Conservation (phyloP, 2,888 invertebrate species). For the Melanostoma mellinum region DNA sequence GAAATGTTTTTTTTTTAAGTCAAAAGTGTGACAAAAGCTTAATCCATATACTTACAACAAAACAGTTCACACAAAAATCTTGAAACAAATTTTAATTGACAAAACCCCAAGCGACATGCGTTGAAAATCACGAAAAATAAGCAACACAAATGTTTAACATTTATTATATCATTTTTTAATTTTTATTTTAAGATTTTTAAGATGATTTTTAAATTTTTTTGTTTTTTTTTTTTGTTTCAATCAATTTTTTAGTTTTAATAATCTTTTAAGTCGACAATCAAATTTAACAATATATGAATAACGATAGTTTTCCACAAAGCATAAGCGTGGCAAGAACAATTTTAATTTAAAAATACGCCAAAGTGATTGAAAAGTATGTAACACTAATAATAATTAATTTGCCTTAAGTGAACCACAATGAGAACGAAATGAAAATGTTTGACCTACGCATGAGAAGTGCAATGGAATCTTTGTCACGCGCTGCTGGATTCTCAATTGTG, state of each 20-base stretch:
- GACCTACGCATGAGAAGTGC: conserved; percentile 1
- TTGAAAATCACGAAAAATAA: conserved; percentile 29
- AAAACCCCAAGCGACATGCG: conserved; percentile 21
- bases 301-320: conserved; percentile 36
- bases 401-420: background rate
- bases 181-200: conserved; percentile 40
- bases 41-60: too few relatives aligned
- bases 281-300: background rate
- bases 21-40: too few relatives aligned
- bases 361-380: conserved; percentile 10
- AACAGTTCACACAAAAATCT: too few relatives aligned
- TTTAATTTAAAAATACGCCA: conserved; percentile 10
- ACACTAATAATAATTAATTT: background rate
- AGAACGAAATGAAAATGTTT: conserved; percentile 13
- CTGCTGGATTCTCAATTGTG: background rate
- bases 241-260: conserved; percentile 11
- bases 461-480: background rate
- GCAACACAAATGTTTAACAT: conserved; percentile 57
- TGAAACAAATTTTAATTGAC: background rate
- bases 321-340: conserved; percentile 54
- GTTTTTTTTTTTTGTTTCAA: conserved; percentile 11
- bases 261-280: conserved; percentile 27
- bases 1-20: too few relatives aligned
- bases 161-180: conserved; percentile 43
- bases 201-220: conserved; percentile 15